These are phyloP conservation scores for Chaetodon trifasciatus DNA, from an alignment of 2,797 vertebrate genomes.

Conservation along the genomic window DNA sequence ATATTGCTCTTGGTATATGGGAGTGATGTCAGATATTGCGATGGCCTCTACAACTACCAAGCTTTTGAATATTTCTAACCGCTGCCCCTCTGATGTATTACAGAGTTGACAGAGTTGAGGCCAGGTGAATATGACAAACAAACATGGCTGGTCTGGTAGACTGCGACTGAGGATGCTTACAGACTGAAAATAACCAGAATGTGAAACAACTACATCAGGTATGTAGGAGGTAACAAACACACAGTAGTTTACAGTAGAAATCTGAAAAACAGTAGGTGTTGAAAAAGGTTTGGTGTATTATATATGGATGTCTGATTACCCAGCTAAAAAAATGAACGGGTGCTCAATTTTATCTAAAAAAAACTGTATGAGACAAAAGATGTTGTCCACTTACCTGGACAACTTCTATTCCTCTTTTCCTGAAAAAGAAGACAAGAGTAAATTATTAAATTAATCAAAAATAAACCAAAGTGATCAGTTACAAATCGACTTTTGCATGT, in stretches of 20 bases:
- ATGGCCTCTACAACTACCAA: neutral
- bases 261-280: slow-evolving; percentile 2
- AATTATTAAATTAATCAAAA: slow-evolving; percentile 28
- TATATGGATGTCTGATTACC: neutral
- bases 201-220: slow-evolving; percentile 26
- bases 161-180: slow-evolving; percentile 24
- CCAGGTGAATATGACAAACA: slow-evolving; percentile 40
- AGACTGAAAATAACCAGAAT: slow-evolving; percentile 36
- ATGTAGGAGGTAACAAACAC: slow-evolving; percentile 11
- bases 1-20: neutral
- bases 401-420: slow-evolving; percentile 98
- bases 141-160: slow-evolving; percentile 5
- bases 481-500: neutral
- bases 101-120: neutral
- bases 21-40: neutral
- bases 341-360: neutral
- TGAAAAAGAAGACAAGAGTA: slow-evolving; percentile 80
- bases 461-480: neutral
- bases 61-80: slow-evolving; percentile 7
- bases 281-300: neutral
- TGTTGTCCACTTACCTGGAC: slow-evolving; percentile 91
- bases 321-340: neutral
- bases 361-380: neutral
- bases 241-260: slow-evolving; percentile 15
- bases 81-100: slow-evolving; percentile 8